Evolutionary conservation across 1,140 invertebrate species (phyloP), one percentile per base, ranked within the genome.

Genomic region (Homarus americanus): DNA sequence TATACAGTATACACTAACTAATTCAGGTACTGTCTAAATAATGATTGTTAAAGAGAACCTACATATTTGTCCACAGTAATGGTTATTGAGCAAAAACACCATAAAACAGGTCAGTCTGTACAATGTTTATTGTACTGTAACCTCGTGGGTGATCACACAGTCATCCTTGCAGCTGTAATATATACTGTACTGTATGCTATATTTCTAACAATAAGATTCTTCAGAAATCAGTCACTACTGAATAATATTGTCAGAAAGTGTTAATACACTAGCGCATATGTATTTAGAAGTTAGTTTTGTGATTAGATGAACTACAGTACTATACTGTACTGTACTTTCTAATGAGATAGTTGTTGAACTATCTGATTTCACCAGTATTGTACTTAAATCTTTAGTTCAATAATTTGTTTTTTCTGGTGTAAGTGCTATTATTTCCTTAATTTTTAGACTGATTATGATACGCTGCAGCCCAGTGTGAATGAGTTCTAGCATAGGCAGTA

Each of bases 1-100:
- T 72, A 75, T 90, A 78, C 41, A 78, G 63, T 78, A 75, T 84
- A 78, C 40, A 76, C 32, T 76, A 75, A 75, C 66, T 73, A 84
- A 82, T 36, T 90, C 88, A 90, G 88, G 88, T 90, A 90, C 88
- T 66, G 17, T 83, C 80, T 90, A 90, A 73, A 84, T 90, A 83
- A n/a, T 83, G 82, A 80, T 80, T 78, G 40, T 41, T 32, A 90
- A 84, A 40, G 36, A n/a, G 63, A 69, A 40, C 34, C 40, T 40
- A 83, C n/a, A 82, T 40, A 69, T 32, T 17, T 69, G 36, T 72
- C 38, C 82, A 83, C 38, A 78, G 20, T 49, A 44, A 53, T 38
- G 17, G 24, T 87, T 32, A 87, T 49, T 78, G 41, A 87, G 72
- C 44, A 87, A 58, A 53, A 75, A 9, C 34, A 73, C 44, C 7